Evolutionary conservation across 2,113 vertebrate genomes (phyloP), one percentile per base, ranked within the genome.

Genomic region (Podiceps cristatus): DNA sequence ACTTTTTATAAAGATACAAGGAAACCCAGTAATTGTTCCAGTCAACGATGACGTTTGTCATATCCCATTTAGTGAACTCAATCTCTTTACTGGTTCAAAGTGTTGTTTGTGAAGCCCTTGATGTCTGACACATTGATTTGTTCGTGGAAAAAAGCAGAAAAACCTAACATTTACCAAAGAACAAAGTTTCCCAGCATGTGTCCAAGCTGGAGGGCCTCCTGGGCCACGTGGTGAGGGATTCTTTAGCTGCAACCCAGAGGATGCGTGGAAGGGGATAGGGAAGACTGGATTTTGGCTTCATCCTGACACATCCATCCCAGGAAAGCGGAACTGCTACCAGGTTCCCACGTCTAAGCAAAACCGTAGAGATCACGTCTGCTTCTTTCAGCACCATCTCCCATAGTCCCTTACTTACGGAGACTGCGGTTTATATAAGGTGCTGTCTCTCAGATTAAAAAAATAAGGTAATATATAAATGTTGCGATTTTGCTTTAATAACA

Each of bases 401-500:
- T 3, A 60, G 55, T 31, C 52, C 11, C 23, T 55, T 63, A 53
- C 19, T 89, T 71, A 40, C 0, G 3, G 47, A 88, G 20, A 92
- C 50, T 28, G 10, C 2, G 44, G n/a, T 52, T 93, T 86, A 37
- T 56, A 8, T 42, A 77, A 88, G 20, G 27, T 1, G 1, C 33
- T 52, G 11, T 35, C 35, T 80, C 10, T 66, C n/a, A 69, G 25
- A 16, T 67, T 58, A 5, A 64, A 35, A 33, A 27, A 20, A 29
- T 80, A 49, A 10, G 8, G 37, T 23, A 88, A 94, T 88, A 75
- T 71, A 50, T 77, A 86, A 92, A 58, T 23, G 13, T 9, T 60
- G 69, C 83, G 72, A 85, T 72, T 82, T 90, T 93, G 81, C 92
- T 97, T 96, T 96, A 87, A 74, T 89, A 97, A 93, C 37, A 24